Evolutionary conservation across 2,797 vertebrate genomes (phyloP), one percentile per base, ranked within the genome.

Genomic region (Alcedo atthis): DNA sequence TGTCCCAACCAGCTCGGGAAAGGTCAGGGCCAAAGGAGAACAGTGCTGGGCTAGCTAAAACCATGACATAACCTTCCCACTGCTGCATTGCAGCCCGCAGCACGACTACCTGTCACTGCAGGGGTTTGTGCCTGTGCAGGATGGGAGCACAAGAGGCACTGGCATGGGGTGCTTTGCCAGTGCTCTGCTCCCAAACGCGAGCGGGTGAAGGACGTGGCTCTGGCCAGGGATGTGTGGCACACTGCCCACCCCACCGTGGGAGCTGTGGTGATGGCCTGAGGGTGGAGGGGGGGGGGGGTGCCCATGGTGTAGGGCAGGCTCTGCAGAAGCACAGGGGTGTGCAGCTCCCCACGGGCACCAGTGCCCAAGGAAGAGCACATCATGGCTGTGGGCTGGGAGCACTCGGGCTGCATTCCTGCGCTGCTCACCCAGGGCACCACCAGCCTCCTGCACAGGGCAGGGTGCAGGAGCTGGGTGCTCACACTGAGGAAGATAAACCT

Each of bases 91-190:
- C 37, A 7, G 25, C 1, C 25, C 16, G 32, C 71, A 14, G 32
- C 3, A 2, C 2, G 1, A 8, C 35, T 16, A 0, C 58, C 64
- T 6, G 32, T 24, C 20, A 9, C 66, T 10, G 45, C 30, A 4
- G 49, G 51, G 51, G 7, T n/a, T 15, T 3, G 16, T 9, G 35
- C 55, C 57, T 1, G 0, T 1, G 4, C 7, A 30, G 45, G 30
- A 9, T 0, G 0, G 25, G 40, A 24, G 32, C 43, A 5, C 30
- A 2, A 2, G 5, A 6, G 48, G 48, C 5, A 0, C 7, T 10
- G n/a, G 8, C 7, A 16, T 0, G 5, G 4, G 68, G 55, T 30
- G 63, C 57, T 40, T 3, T 3, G 24, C 15, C 37, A 7, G 32
- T 1, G 35, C 49, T 45, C 32, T 12, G 57, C 68, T 79, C 74